A percentile compares a stretch with the other conserved stretches of the same genome.
Conservation (phyloP, 2,113 vertebrate species). For the Pipra filicauda region DNA sequence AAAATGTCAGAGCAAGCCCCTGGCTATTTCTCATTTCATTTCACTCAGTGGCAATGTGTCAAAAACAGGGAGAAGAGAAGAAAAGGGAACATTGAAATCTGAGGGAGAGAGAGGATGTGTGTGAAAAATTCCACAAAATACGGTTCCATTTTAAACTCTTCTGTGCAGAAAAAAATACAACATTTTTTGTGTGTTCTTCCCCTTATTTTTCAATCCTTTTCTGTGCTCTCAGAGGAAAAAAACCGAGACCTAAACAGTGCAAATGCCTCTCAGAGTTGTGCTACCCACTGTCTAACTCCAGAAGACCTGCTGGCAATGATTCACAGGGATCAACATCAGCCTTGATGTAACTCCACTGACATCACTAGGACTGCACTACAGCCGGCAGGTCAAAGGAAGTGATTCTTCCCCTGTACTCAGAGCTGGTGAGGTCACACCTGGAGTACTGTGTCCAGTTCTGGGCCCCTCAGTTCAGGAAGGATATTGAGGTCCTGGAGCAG, state of each 20-base stretch:
- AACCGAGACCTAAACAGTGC: background rate
- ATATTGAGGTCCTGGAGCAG: too few relatives aligned
- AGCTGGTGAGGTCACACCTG: too few relatives aligned
- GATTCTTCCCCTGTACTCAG: too few relatives aligned
- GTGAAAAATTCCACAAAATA: constrained; percentile 39
- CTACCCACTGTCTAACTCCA: background rate
- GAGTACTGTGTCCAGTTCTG: too few relatives aligned
- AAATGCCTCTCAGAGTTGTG: background rate
- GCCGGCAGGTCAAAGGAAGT: too few relatives aligned
- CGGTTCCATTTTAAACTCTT: constrained; percentile 35
- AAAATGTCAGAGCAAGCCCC: constrained; percentile 63
- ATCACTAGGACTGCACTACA: fast-evolving
- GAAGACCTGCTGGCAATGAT: background rate
- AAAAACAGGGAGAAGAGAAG: constrained; percentile 28
- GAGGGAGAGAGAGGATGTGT: background rate
- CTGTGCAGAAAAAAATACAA: background rate
- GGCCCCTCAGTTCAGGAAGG: too few relatives aligned
- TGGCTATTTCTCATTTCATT: constrained; percentile 57
- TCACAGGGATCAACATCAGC: background rate
- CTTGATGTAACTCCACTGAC: background rate
- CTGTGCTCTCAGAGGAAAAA: background rate
- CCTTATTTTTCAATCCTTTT: background rate
- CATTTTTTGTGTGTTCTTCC: background rate
- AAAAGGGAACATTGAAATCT: constrained; percentile 44
- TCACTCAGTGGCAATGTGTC: constrained; percentile 18